Conservation (phyloP, 2,888 invertebrate genomes). For the Loripinus fragilis region DNA sequence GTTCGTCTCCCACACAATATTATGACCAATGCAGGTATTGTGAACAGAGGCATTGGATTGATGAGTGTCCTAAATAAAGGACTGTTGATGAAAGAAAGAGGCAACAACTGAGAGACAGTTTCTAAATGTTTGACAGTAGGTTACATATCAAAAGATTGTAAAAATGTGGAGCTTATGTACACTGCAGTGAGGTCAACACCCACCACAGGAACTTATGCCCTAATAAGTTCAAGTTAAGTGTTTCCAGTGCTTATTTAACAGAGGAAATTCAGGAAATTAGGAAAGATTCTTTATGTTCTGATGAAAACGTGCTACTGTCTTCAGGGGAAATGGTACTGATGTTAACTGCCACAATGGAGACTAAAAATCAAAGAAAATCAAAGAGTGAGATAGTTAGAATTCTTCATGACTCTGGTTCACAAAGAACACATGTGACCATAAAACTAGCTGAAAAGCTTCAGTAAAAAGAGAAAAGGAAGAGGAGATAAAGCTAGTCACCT, state of each 20-base stretch:
- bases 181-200: slow-evolving; percentile 4
- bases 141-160: slow-evolving; percentile 13
- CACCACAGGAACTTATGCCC: slow-evolving; percentile 12
- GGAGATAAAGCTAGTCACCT: too few relatives aligned
- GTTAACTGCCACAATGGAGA: not conserved
- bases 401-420: too few relatives aligned
- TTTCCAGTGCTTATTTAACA: slow-evolving; percentile 5
- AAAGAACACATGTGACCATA: too few relatives aligned
- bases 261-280: not conserved
- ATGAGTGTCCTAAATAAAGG: not conserved
- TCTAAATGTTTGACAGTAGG: slow-evolving; percentile 17
- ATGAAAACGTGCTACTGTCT: slow-evolving; percentile 15
- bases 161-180: slow-evolving; percentile 19
- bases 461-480: too few relatives aligned
- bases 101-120: slow-evolving; percentile 14
- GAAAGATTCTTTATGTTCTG: not conserved
- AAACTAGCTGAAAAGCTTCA: too few relatives aligned
- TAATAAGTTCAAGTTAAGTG: not conserved
- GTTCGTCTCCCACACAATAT: not conserved
- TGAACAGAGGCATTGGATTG: slow-evolving; percentile 14
- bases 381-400: too few relatives aligned
- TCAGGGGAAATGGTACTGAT: not conserved
- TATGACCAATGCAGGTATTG: slow-evolving; percentile 24
- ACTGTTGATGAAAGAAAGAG: slow-evolving; percentile 13
- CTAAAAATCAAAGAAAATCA: too few relatives aligned